Evolutionary conservation across 2,113 vertebrate genomes (phyloP).

Genomic region (Helogale parvula): DNA sequence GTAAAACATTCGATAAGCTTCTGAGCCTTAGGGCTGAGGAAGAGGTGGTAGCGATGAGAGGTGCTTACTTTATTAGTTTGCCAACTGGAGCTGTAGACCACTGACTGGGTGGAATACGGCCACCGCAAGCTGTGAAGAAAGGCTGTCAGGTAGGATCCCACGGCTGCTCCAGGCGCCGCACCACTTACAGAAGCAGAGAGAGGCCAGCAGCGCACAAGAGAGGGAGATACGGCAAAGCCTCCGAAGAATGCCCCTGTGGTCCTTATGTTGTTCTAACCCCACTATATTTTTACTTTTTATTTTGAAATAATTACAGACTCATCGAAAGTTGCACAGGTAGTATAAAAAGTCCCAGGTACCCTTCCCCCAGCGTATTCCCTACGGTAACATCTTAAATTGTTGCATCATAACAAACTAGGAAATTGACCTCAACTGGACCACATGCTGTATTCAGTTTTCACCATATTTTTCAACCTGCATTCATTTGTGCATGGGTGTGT

Average conservation of each 20-base stretch:
- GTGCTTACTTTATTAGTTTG: background rate
- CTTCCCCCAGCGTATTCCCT: background rate
- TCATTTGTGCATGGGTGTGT: background rate
- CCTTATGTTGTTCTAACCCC: background rate
- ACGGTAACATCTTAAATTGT: background rate
- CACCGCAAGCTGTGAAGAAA: background rate
- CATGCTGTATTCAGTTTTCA: background rate
- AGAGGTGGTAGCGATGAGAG: background rate
- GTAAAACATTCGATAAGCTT: background rate
- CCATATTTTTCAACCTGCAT: background rate
- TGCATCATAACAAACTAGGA: constrained; percentile 4
- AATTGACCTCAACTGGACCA: background rate
- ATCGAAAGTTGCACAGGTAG: background rate
- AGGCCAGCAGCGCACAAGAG: background rate
- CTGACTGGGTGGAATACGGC: background rate
- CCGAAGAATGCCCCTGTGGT: background rate
- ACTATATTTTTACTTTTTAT: background rate
- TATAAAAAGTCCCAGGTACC: background rate
- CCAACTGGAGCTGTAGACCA: background rate
- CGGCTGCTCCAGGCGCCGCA: background rate
- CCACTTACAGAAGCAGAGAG: background rate
- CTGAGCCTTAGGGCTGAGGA: background rate
- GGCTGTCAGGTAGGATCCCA: background rate
- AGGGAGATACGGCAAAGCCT: background rate
- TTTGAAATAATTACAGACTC: constrained; percentile 2